These are phyloP conservation scores for Lanistes nyassanus DNA, from an alignment of 1,140 invertebrate genomes.

Conservation along the genomic window DNA sequence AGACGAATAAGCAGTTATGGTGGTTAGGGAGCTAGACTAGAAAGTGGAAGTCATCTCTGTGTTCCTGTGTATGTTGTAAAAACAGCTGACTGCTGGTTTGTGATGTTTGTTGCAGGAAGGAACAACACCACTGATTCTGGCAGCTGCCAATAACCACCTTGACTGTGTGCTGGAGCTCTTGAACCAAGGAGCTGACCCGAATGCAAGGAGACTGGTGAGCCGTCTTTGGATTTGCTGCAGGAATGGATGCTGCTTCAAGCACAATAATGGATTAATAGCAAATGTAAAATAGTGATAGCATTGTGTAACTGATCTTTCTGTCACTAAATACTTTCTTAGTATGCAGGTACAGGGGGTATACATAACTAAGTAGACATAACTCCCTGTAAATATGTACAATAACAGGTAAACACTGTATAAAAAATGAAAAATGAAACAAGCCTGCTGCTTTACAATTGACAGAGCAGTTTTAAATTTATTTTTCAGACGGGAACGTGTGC, in stretches of 20 bases:
- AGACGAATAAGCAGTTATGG: neutral
- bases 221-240: neutral
- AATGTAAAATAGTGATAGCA: neutral
- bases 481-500: conserved; percentile 88
- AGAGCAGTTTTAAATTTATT: conserved; percentile 5
- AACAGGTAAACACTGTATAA: neutral
- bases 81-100: too few relatives aligned
- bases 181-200: conserved; percentile 88
- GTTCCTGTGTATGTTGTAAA: conserved; percentile 6
- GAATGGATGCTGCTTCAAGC: neutral
- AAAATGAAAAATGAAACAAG: neutral
- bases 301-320: neutral
- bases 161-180: conserved; percentile 87
- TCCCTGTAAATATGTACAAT: too few relatives aligned
- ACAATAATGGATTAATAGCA: neutral
- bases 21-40: neutral
- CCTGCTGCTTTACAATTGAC: too few relatives aligned
- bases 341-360: neutral
- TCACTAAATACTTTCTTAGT: neutral
- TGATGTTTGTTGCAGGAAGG: conserved; percentile 77
- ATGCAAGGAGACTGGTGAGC: conserved; percentile 80
- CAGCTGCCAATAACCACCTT: conserved; percentile 87
- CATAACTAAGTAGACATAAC: too few relatives aligned
- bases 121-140: conserved; percentile 89
- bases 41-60: neutral